Evolutionary conservation across 2,797 vertebrate species (phyloP), one percentile per base, ranked within the genome.

Genomic region (Danio choprae): DNA sequence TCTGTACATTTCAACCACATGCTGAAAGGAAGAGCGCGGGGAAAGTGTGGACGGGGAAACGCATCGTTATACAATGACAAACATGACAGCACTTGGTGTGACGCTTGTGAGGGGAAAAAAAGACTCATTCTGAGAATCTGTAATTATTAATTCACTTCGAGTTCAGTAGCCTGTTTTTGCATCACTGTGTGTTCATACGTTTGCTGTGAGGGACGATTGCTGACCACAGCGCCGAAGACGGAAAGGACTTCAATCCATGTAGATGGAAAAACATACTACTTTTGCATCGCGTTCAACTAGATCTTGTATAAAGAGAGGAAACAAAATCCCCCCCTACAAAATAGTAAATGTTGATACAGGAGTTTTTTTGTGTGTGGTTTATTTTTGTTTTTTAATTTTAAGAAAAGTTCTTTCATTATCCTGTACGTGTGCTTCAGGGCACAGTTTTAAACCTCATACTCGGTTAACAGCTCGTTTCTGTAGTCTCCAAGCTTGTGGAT

Each of bases 91-190:
- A 87, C 84, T 85, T 83, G 85, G 80, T 81, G 80, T 81, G 82
- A 86, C 58, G 71, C 79, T 82, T 83, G 78, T 18, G 80, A 80
- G 86, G 29, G n/a, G 77, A 65, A 86, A 87, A 86, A 87, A 83
- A 87, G 85, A 89, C 90, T 87, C 81, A 87, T 89, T 87, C 82
- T 80, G 83, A 81, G 53, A 77, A 77, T 77, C 81, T 85, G 72
- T 74, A 85, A 80, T 84, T 90, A 87, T 90, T 89, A 70, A 89
- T 88, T 83, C 85, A 84, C 85, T 87, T 80, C 43, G 64, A 88
- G 86, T 85, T 62, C 58, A 80, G 81, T 86, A 81, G 85, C 82
- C 81, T 78, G 80, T 77, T 69, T 29, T 86, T 81, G 82, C 86
- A 85, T 88, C 87, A 86, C 89, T 87, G 84, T 88, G 85, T 84